Conservation (phyloP, 2,797 vertebrate genomes). For the Anguilla megastoma region DNA sequence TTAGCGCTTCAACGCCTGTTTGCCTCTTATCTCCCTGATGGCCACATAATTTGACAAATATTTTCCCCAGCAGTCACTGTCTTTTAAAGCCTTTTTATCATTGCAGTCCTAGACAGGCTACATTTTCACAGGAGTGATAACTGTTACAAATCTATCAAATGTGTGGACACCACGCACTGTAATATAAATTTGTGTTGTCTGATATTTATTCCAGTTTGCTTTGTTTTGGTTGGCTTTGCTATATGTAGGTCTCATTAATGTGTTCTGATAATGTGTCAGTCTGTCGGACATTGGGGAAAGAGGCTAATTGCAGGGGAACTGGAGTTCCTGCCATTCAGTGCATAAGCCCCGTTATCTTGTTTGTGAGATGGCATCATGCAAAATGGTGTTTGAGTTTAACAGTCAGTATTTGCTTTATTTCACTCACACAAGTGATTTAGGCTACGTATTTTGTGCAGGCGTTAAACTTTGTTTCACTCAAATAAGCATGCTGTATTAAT, state of each 20-base stretch:
- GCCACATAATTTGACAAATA: not conserved
- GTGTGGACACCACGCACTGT: not conserved
- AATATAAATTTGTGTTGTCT: not conserved
- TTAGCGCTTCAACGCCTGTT: not conserved
- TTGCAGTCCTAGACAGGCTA: not conserved
- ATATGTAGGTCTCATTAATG: not conserved
- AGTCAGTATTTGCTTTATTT: not conserved
- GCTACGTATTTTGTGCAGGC: not conserved
- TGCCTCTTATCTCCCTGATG: not conserved
- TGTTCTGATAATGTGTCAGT: not conserved
- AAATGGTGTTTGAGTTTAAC: not conserved
- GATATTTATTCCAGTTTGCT: not conserved
- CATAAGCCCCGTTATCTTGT: not conserved
- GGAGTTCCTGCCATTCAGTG: not conserved
- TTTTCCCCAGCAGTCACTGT: not conserved
- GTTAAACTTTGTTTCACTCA: too few species aligned
- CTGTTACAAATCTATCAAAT: not conserved
- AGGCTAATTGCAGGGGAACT: not conserved
- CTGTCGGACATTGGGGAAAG: not conserved
- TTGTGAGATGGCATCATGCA: not conserved
- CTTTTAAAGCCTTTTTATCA: not conserved
- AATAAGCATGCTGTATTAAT: not conserved
- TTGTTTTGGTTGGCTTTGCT: not conserved
- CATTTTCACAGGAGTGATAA: not conserved
- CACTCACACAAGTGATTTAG: not conserved